phyloP scores from a whole-genome alignment of 1,140 invertebrate species.

The Drosophila novamexicana region DNA sequence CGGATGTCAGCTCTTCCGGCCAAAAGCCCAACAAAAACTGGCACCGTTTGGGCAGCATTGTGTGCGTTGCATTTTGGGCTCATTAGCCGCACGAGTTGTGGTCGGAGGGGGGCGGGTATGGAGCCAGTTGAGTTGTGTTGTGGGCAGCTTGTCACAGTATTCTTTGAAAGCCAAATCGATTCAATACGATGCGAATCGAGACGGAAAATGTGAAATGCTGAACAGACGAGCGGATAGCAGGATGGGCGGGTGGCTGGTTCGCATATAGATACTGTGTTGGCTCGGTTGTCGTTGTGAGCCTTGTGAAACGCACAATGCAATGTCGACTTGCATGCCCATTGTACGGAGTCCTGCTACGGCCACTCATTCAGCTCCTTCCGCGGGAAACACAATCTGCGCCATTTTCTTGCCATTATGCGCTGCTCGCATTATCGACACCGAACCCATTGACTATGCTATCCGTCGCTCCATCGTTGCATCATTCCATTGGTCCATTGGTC shows the following conservation, averaged over 20 bases:
- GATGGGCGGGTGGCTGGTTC: not conserved
- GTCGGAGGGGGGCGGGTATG: not conserved
- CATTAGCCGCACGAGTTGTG: slow-evolving; percentile 37
- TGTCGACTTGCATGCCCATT: slow-evolving; percentile 41
- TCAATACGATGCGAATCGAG: slow-evolving; percentile 23
- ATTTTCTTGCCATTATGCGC: slow-evolving; percentile 65
- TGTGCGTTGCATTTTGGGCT: slow-evolving; percentile 45
- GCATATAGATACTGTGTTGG: slow-evolving; percentile 40
- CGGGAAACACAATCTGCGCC: slow-evolving; percentile 62
- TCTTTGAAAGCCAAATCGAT: slow-evolving; percentile 25
- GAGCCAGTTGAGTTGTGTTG: not conserved
- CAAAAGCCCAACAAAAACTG: not conserved
- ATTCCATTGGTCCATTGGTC: not conserved
- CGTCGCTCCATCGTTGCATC: not conserved
- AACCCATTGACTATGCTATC: slow-evolving; percentile 20
- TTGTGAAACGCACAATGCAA: slow-evolving; percentile 57
- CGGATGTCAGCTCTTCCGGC: slow-evolving; percentile 29
- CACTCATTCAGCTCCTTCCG: not conserved
- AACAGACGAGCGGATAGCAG: not conserved
- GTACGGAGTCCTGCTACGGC: slow-evolving; percentile 11
- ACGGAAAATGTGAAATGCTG: slow-evolving; percentile 17
- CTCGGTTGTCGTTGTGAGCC: slow-evolving; percentile 42
- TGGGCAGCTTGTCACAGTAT: slow-evolving; percentile 1
- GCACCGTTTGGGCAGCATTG: slow-evolving; percentile 12
- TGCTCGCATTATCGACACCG: slow-evolving; percentile 56